A percentile compares a stretch with the other conserved stretches of the same genome.
These are phyloP conservation scores for Onthophagus sagittarius DNA, from an alignment of 2,888 invertebrate species.

Conservation along the genomic window DNA sequence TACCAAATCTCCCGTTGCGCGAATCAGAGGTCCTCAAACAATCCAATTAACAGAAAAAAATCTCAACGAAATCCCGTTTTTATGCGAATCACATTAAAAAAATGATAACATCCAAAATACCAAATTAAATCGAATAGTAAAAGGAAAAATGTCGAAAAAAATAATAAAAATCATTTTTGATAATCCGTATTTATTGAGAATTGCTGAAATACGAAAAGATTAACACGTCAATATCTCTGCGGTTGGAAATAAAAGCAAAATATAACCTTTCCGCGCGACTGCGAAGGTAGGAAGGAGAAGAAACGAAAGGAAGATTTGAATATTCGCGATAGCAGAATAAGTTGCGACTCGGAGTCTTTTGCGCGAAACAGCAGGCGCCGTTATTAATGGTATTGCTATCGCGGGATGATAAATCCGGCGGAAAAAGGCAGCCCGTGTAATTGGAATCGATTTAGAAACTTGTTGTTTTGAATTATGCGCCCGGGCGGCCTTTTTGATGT, in stretches of 20 bases:
- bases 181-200: not conserved
- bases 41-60: not conserved
- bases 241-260: slow-evolving; percentile 30
- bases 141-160: too few species aligned
- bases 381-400: slow-evolving; percentile 31
- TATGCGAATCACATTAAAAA: not conserved
- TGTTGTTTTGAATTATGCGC: slow-evolving; percentile 30
- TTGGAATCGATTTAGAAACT: slow-evolving; percentile 31
- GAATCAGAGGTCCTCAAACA: not conserved
- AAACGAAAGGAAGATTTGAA: slow-evolving; percentile 24
- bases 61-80: not conserved
- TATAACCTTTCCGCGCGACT: too few species aligned
- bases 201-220: slow-evolving; percentile 26
- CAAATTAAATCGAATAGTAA: too few species aligned
- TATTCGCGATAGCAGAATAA: slow-evolving; percentile 20
- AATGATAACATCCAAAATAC: not conserved
- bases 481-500: slow-evolving; percentile 29
- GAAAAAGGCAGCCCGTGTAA: slow-evolving; percentile 28
- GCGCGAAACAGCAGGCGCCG: slow-evolving; percentile 20
- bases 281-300: slow-evolving; percentile 18
- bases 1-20: not conserved
- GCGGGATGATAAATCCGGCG: slow-evolving; percentile 29
- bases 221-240: slow-evolving; percentile 33
- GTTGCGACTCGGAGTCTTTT: not conserved
- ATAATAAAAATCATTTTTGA: not conserved